phyloP scores from a whole-genome alignment of 2,888 invertebrate species.

The Hyalella azteca region DNA sequence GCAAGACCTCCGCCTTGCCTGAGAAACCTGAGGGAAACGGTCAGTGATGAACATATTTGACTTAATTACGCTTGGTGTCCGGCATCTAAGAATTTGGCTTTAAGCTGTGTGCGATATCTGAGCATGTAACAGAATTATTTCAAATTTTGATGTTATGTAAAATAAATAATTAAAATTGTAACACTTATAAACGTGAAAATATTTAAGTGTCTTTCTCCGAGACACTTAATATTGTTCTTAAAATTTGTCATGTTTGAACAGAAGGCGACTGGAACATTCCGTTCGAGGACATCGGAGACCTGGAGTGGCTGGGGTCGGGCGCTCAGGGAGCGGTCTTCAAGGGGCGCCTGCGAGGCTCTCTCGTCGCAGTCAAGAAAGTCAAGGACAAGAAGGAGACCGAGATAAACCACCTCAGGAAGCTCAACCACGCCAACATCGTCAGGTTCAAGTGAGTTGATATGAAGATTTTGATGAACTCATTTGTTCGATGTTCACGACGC shows the following conservation, averaged over 20 bases:
- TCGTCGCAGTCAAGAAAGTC: slow-evolving; percentile 96
- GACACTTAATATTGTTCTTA: too few species aligned
- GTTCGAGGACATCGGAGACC: slow-evolving; percentile 85
- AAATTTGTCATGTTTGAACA: slow-evolving; percentile 39
- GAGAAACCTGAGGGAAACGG: slow-evolving; percentile 61
- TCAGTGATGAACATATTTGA: slow-evolving; percentile 33
- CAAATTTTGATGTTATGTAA: too few species aligned
- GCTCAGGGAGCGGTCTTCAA: slow-evolving; percentile 96
- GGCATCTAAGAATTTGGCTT: too few species aligned
- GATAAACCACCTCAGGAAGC: slow-evolving; percentile 85
- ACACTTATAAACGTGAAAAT: too few species aligned
- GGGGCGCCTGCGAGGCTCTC: slow-evolving; percentile 74
- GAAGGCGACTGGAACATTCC: slow-evolving; percentile 93
- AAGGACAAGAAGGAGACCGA: slow-evolving; percentile 90
- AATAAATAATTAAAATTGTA: too few species aligned
- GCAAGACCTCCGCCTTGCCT: slow-evolving; percentile 67
- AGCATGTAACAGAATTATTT: too few species aligned
- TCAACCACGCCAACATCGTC: slow-evolving; percentile 95
- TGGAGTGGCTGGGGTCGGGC: slow-evolving; percentile 91
- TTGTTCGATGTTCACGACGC: slow-evolving; percentile 73
- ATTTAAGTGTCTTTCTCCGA: too few species aligned
- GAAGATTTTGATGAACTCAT: neutral
- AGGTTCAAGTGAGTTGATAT: slow-evolving; percentile 72
- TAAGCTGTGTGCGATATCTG: too few species aligned
- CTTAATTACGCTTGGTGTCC: too few species aligned